These are phyloP conservation scores for pig (Sus scrofa) DNA, from an alignment of 2,113 vertebrate genomes.

Conservation along the genomic window T2T-Sscrofa CM000826.6:33491501-33492000, in stretches of 20 bases:
- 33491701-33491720: slow-evolving; percentile 13
- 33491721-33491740: neutral
- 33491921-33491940: too few species aligned
- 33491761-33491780: too few species aligned
- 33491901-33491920: too few species aligned
- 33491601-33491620: neutral
- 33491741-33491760: neutral
- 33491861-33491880: too few species aligned
- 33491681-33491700: neutral
- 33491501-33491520: neutral
- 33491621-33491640: neutral
- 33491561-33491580: neutral
- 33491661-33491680: neutral
- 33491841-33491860: too few species aligned
- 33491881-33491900: too few species aligned
- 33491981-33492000: too few species aligned
- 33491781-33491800: too few species aligned
- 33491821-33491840: too few species aligned
- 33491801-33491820: too few species aligned
- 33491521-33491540: neutral
- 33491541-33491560: neutral
- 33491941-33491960: too few species aligned
- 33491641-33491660: neutral
- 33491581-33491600: neutral
- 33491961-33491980: too few species aligned